A percentile compares a stretch with the other conserved stretches of the same genome.
These are phyloP conservation scores for Caenorhabditis auriculariae DNA, from an alignment of 2,888 invertebrate genomes.

Conservation along the genomic window DNA sequence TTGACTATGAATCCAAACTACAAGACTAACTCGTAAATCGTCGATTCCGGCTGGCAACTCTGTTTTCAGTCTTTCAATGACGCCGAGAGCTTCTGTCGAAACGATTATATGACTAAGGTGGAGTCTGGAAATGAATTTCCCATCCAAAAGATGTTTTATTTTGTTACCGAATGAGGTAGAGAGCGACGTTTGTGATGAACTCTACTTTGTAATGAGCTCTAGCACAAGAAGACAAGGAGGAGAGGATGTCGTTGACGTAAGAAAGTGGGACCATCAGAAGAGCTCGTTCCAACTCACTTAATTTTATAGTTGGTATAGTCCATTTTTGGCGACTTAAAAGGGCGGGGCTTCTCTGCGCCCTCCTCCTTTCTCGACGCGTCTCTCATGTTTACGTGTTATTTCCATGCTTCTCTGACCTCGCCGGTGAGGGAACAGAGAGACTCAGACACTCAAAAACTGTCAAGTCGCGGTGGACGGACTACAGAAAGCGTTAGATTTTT, in stretches of 20 bases:
- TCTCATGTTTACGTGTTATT: too few relatives aligned
- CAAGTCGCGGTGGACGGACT: too few relatives aligned
- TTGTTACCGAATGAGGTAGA: slow-evolving; percentile 70
- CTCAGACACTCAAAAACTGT: too few relatives aligned
- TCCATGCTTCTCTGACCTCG: too few relatives aligned
- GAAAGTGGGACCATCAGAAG: slow-evolving; percentile 82
- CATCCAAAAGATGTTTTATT: neutral
- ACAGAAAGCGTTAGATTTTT: too few relatives aligned
- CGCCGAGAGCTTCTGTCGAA: slow-evolving; percentile 73
- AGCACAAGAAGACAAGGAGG: slow-evolving; percentile 74
- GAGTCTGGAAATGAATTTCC: slow-evolving; percentile 30
- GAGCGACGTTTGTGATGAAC: slow-evolving; percentile 75
- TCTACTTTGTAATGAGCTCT: slow-evolving; percentile 76
- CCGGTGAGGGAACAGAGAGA: too few relatives aligned
- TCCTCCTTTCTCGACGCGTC: too few relatives aligned
- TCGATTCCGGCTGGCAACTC: slow-evolving; percentile 70
- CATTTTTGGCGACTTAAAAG: too few relatives aligned
- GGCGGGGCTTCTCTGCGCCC: too few relatives aligned
- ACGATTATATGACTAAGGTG: slow-evolving; percentile 74
- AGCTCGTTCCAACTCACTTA: slow-evolving; percentile 86
- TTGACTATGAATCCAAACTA: too few relatives aligned
- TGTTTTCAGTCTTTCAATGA: slow-evolving; percentile 73
- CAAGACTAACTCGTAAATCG: slow-evolving; percentile 61
- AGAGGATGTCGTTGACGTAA: slow-evolving; percentile 78
- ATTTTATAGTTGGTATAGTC: too few relatives aligned